A percentile compares a stretch with the other conserved stretches of the same genome.
Conservation (phyloP, 2,888 invertebrate species). For the Anoplius nigerrimus region DNA sequence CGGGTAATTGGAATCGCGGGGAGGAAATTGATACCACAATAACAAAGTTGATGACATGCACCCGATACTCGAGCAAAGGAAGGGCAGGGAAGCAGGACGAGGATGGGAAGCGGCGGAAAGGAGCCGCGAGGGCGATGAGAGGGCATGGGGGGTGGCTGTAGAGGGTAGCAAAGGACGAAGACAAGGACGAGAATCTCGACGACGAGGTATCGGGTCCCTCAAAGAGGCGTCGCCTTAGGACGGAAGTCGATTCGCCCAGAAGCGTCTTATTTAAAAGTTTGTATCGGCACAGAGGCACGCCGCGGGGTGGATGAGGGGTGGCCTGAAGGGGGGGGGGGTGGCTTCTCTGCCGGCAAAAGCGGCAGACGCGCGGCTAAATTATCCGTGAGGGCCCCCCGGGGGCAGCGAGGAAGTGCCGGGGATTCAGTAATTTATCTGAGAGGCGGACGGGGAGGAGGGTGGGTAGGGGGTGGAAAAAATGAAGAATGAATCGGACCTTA, state of each 20-base stretch:
- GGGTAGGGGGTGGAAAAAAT: constrained; percentile 42
- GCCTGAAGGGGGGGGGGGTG: constrained; percentile 4
- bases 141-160: constrained; percentile 22
- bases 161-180: constrained; percentile 13
- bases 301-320: constrained; percentile 15
- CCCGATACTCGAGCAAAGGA: constrained; percentile 36
- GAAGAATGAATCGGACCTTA: constrained; percentile 63
- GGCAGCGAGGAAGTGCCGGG: constrained; percentile 50
- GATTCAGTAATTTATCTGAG: constrained; percentile 55
- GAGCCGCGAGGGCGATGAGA: neutral
- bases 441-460: constrained; percentile 26
- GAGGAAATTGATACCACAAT: constrained; percentile 61
- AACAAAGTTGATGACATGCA: constrained; percentile 63
- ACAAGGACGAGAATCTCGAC: constrained; percentile 12
- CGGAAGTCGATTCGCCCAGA: constrained; percentile 67
- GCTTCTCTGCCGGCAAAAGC: constrained; percentile 45
- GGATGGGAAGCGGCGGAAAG: neutral
- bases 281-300: constrained; percentile 59
- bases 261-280: constrained; percentile 72
- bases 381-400: constrained; percentile 61
- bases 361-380: constrained; percentile 64
- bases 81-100: constrained; percentile 6
- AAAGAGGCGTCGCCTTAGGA: constrained; percentile 60
- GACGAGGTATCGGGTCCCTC: constrained; percentile 46
- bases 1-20: constrained; percentile 58